Percentiles rank a stretch among this genome's conserved stretches.
phyloP scores from a whole-genome alignment of 2,888 invertebrate species.

The Melanchra persicariae region DNA sequence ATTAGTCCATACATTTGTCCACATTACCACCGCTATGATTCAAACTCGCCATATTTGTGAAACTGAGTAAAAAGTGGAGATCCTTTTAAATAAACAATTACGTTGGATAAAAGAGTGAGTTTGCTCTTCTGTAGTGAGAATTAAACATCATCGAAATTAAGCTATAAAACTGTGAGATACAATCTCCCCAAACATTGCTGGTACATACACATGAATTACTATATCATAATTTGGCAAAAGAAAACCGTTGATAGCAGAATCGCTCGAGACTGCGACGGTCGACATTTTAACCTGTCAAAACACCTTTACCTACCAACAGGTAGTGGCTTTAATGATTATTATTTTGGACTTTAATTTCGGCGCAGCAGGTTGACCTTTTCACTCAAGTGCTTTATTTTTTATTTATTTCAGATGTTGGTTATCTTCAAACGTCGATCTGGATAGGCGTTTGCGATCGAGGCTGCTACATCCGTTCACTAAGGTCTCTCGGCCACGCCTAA shows the following conservation, averaged over 20 bases:
- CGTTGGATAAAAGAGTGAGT: constrained; percentile 65
- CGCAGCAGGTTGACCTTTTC: constrained; percentile 87
- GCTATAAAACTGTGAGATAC: constrained; percentile 84
- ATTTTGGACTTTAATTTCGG: constrained; percentile 86
- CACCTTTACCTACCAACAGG: constrained; percentile 76
- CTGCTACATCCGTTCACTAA: constrained; percentile 88
- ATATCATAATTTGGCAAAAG: constrained; percentile 71
- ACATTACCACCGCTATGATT: constrained; percentile 59
- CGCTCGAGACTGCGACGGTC: constrained; percentile 44
- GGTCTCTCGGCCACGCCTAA: constrained; percentile 86
- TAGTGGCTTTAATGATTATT: constrained; percentile 84
- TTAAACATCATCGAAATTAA: constrained; percentile 76
- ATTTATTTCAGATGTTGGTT: constrained; percentile 83
- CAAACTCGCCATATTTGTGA: constrained; percentile 68
- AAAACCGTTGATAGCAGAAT: constrained; percentile 67
- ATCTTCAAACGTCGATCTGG: constrained; percentile 86
- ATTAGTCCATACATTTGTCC: constrained; percentile 62
- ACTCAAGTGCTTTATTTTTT: constrained; percentile 81
- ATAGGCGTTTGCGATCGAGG: constrained; percentile 81
- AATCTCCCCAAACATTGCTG: constrained; percentile 71
- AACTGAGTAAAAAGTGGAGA: constrained; percentile 66
- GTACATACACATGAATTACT: constrained; percentile 72
- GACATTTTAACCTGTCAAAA: constrained; percentile 83
- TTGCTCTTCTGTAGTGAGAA: constrained; percentile 24
- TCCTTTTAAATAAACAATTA: constrained; percentile 75